Conservation (phyloP, 2,113 vertebrate genomes). For the Cephalophus harveyi region DNA sequence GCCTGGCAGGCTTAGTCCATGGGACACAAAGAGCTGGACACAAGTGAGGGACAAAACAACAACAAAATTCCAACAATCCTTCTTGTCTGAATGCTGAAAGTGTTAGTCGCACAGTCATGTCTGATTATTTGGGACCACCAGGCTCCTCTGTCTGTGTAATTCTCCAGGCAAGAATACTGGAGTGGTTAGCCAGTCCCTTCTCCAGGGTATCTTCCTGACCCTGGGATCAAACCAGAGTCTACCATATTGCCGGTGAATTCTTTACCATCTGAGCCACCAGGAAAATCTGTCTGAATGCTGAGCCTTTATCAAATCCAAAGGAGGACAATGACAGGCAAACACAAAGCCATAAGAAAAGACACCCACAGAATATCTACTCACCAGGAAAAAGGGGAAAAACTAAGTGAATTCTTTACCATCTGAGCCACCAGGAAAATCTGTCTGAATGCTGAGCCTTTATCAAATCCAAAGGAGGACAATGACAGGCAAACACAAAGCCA, state of each 20-base stretch:
- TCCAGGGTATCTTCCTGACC: neutral
- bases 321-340: neutral
- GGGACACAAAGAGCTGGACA: neutral
- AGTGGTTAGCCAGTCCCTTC: neutral
- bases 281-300: neutral
- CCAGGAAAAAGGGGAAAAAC: neutral
- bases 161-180: neutral
- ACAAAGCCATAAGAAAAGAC: neutral
- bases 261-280: neutral
- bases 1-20: neutral
- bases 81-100: neutral
- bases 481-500: neutral
- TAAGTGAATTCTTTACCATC: neutral
- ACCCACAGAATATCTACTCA: neutral
- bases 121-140: neutral
- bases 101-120: accelerated
- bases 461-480: neutral
- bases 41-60: neutral
- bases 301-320: neutral
- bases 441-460: neutral
- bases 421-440: neutral
- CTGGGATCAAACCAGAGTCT: neutral
- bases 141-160: neutral
- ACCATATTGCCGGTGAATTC: neutral
- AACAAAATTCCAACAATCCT: neutral